Percentiles rank a stretch among this genome's conserved stretches.
phyloP scores from a whole-genome alignment of 2,797 vertebrate species.

The Garrulus glandarius region DNA sequence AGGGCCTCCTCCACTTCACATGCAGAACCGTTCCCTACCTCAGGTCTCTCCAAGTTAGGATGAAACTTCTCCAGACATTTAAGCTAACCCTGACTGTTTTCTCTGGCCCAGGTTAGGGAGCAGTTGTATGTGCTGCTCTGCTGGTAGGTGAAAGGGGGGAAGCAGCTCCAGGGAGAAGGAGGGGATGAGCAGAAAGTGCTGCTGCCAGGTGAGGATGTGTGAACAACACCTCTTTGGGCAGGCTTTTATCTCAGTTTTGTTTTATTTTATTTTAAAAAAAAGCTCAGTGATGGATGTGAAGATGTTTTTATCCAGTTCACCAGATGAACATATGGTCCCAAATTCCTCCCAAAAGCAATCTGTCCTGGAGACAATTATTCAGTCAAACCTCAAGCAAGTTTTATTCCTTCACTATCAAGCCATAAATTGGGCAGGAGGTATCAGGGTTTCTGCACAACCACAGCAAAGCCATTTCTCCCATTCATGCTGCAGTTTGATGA shows the following conservation, averaged over 20 bases:
- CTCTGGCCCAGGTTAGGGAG: background rate
- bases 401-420: background rate
- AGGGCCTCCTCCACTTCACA: background rate
- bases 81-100: background rate
- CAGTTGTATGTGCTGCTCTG: background rate
- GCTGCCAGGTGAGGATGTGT: background rate
- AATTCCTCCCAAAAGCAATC: background rate
- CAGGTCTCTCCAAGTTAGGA: background rate
- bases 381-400: background rate
- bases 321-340: background rate
- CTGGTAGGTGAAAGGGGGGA: background rate
- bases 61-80: background rate
- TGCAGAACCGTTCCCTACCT: background rate
- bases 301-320: background rate
- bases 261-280: too few relatives aligned
- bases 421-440: background rate
- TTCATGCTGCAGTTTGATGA: background rate
- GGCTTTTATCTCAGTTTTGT: background rate
- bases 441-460: background rate
- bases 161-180: background rate
- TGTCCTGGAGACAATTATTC: background rate
- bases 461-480: background rate
- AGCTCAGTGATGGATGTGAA: background rate
- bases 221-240: background rate
- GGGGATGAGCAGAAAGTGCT: background rate